Evolutionary conservation across 2,797 vertebrate genomes (phyloP).

Genomic region (Enteromius radiatus): DNA sequence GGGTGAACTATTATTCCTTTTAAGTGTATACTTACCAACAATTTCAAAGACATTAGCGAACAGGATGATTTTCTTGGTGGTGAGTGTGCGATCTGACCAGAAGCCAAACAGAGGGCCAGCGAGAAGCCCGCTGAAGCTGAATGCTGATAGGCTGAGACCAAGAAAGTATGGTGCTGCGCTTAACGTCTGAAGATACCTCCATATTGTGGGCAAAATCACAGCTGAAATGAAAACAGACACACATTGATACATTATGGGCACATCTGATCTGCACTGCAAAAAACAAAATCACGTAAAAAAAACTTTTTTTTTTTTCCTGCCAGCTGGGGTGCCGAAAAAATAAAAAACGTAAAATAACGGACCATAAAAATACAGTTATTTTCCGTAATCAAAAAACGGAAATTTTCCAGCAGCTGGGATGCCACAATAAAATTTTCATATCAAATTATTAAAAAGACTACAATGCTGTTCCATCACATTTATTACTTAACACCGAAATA

Average conservation of each 20-base stretch:
- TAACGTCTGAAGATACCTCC: slow-evolving; percentile 83
- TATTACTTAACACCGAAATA: too few relatives aligned
- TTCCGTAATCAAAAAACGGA: too few relatives aligned
- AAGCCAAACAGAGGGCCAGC: slow-evolving; percentile 81
- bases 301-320: too few relatives aligned
- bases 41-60: slow-evolving; percentile 85
- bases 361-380: too few relatives aligned
- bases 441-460: too few relatives aligned
- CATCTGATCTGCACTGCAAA: too few relatives aligned
- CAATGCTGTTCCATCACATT: too few relatives aligned
- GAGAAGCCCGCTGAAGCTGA: slow-evolving; percentile 85
- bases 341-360: too few relatives aligned
- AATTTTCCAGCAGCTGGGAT: too few relatives aligned
- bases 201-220: slow-evolving; percentile 87
- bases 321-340: too few relatives aligned
- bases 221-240: slow-evolving; percentile 72
- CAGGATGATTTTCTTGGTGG: slow-evolving; percentile 83
- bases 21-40: slow-evolving; percentile 70
- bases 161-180: slow-evolving; percentile 82
- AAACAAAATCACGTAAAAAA: too few relatives aligned
- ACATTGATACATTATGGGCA: not conserved
- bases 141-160: slow-evolving; percentile 83
- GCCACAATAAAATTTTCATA: too few relatives aligned
- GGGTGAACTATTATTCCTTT: not conserved
- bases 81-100: slow-evolving; percentile 79